Conservation (phyloP, 2,888 invertebrate species). For the Lycocerus yunnanus region DNA sequence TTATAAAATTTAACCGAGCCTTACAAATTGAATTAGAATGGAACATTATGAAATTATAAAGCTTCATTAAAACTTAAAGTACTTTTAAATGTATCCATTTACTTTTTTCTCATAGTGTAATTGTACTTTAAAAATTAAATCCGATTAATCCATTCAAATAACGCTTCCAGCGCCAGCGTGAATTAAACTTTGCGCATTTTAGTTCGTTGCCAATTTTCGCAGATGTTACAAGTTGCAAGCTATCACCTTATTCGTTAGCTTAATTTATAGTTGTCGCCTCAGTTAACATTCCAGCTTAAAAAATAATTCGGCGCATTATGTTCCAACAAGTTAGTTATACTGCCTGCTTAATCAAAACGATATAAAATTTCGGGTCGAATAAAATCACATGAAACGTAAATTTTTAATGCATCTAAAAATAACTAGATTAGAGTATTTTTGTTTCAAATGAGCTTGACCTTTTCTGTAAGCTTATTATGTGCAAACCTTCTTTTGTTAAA, state of each 20-base stretch:
- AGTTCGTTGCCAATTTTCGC: conserved; percentile 16
- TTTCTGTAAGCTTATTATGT: conserved; percentile 4
- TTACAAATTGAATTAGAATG: background rate
- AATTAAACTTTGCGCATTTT: conserved; percentile 4
- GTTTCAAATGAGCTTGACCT: conserved; percentile 3
- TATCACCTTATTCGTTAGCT: conserved; percentile 1
- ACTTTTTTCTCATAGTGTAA: background rate
- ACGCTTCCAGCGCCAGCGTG: background rate
- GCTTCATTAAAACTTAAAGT: background rate
- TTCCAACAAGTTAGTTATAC: background rate
- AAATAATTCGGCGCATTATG: conserved; percentile 2
- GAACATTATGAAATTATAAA: background rate
- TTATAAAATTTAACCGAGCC: background rate
- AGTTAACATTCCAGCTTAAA: conserved; percentile 7
- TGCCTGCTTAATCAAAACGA: background rate
- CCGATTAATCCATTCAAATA: background rate
- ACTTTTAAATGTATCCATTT: background rate
- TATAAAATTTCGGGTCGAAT: background rate
- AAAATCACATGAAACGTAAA: background rate
- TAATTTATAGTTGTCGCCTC: conserved; percentile 12
- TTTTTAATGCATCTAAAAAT: background rate
- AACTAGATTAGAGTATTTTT: background rate
- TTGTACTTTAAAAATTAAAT: background rate
- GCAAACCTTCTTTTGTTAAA: background rate
- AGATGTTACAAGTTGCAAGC: conserved; percentile 18